phyloP scores from a whole-genome alignment of 30 jellyfish, hydroid and myxozoan genomes.

The Aurelia aurita region DNA sequence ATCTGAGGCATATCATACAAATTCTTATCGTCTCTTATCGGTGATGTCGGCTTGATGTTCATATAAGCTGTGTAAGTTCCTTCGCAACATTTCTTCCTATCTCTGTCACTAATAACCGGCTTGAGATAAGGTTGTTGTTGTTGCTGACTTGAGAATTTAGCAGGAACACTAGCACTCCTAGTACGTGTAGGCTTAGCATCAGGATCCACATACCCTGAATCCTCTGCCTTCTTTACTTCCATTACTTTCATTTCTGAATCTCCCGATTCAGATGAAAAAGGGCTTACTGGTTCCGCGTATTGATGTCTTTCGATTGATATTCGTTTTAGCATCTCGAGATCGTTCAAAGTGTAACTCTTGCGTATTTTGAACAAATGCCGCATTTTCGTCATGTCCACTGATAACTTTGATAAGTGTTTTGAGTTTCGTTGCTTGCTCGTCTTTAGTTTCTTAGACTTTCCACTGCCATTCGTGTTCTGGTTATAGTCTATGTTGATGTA shows the following conservation, averaged over 20 bases:
- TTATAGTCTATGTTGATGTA: conserved; percentile 60
- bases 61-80: conserved; percentile 19
- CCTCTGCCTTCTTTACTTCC: not conserved
- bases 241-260: not conserved
- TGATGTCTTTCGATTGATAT: conserved; percentile 57
- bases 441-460: not conserved
- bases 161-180: conserved; percentile 68
- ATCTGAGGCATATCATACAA: conserved; percentile 64
- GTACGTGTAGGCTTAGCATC: conserved; percentile 36
- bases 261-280: conserved; percentile 17
- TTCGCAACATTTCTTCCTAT: conserved; percentile 29
- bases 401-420: conserved; percentile 40
- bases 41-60: conserved; percentile 52
- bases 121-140: conserved; percentile 27
- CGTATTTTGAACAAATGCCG: conserved; percentile 60
- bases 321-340: conserved; percentile 59
- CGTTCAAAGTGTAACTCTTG: conserved; percentile 61
- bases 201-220: conserved; percentile 58
- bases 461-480: conserved; percentile 18
- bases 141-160: conserved; percentile 29
- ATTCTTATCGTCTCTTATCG: conserved; percentile 41
- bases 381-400: conserved; percentile 61
- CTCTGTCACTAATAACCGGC: conserved; percentile 55
- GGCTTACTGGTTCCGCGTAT: conserved; percentile 64
- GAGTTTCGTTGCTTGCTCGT: conserved; percentile 37